Conservation (phyloP, 2,113 vertebrate species). For the Phaethornis superciliosus region DNA sequence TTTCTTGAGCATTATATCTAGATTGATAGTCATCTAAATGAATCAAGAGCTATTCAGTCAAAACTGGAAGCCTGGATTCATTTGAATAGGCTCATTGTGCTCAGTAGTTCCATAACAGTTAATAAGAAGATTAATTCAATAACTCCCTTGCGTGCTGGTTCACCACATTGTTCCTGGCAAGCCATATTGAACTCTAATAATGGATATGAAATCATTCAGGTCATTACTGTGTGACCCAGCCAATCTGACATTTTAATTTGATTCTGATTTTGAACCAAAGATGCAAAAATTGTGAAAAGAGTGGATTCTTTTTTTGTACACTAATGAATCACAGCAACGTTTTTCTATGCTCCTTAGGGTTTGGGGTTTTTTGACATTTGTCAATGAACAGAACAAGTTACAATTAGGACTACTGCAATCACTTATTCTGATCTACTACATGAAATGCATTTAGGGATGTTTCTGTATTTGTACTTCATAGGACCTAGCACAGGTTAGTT, state of each 20-base stretch:
- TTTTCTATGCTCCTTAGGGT: background rate
- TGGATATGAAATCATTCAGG: background rate
- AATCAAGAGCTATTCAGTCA: slow-evolving; percentile 6
- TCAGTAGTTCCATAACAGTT: background rate
- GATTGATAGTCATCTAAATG: background rate
- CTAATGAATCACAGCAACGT: background rate
- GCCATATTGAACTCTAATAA: background rate
- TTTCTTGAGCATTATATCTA: background rate
- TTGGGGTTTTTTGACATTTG: background rate
- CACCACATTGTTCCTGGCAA: background rate
- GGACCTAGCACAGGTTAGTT: background rate
- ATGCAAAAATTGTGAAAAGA: background rate
- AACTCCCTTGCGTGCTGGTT: background rate
- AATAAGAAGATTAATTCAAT: background rate
- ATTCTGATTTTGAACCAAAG: background rate
- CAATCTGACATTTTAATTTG: background rate
- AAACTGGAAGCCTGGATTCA: background rate
- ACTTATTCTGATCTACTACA: background rate
- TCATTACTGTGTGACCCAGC: background rate
- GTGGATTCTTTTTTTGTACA: background rate
- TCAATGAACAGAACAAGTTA: background rate
- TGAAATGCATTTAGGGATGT: background rate
- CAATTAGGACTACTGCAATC: background rate
- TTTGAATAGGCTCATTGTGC: background rate
- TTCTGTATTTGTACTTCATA: background rate